Base-by-base conservation (phyloP, 2,797 vertebrate species). In the Glyptemys insculpta region DNA sequence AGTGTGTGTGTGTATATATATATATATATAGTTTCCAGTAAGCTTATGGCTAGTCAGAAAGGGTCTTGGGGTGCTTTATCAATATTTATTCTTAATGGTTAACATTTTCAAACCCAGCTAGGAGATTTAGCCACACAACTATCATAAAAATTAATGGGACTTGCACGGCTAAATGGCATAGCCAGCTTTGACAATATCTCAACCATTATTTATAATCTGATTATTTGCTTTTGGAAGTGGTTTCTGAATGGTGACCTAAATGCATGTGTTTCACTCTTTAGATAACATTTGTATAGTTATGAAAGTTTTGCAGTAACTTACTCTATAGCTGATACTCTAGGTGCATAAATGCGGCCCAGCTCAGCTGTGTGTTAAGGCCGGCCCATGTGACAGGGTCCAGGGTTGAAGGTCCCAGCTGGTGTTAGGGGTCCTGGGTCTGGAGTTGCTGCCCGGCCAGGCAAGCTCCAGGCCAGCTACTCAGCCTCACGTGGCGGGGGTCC, bases 221-320 rank as follows among this genome's bases (percentile, higher is more conserved):
- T 88, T 0, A 1, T 88, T 91, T 93, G 12, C 56, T 88, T 3
- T 74, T 92, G 80, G 52, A 91, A 87, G 15, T 86, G 21, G 27
- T 49, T 79, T 96, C 95, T 79, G 1, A 93, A 57, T 93, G 92
- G 29, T 83, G 88, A 10, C 27, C 80, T 84, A 80, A 93, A 56
- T 49, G 12, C 4, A 19, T 91, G 54, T 12, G 84, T 56, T 91
- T 79, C 9, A 50, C 86, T 92, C 52, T 81, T 27, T 80, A 50
- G 31, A 31, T 93, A 84, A 84, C 27, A 16, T 53, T 74, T 91
- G 23, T 84, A 52, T 27, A 83, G 18, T 81, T 86, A n/a, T 89
- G 34, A 81, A 91, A 68, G 19, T 87, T 93, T 79, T 94, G 79
- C 53, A 59, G 37, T 82, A 87, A 49, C 92, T 88, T 88, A 2